Base-by-base conservation (phyloP, 1,140 invertebrate genomes). In the Rhagoletis pomonella region DNA sequence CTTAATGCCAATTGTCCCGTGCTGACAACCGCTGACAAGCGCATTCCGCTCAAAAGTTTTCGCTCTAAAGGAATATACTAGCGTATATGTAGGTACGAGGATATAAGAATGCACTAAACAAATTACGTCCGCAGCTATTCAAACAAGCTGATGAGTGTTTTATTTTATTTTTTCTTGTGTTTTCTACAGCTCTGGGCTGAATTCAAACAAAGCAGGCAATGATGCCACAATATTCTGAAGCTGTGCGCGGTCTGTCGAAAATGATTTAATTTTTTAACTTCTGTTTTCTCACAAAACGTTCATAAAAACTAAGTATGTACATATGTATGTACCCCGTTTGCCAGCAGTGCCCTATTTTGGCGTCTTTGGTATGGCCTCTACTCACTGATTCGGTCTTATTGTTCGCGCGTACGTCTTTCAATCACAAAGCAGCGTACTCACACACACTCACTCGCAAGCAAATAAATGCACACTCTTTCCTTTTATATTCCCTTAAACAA, bases 1-100 rank as follows among this genome's bases (percentile, higher is more conserved):
- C 73, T 81, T 81, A 81, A 81, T 81, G 73, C 73, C 73, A 81
- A 81, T 81, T 81, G 73, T 81, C 50, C 73, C 73, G 50, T 81
- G 73, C 73, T 81, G 73, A 81, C 73, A 81, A 47, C 50, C 73
- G 50, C 73, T 81, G 73, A 81, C 73, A 81, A 58, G 73, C 73
- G 50, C 73, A 81, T 81, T 58, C 73, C 73, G 73, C 47, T 81
- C n/a, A 6, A 29, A 81, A 55, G 73, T 19, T n/a, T n/a, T 55
- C 19, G 17, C 47, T 50, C 10, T 81, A 29, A 55, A 47, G n/a
- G 47, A 3, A 55, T 55, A 17, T n/a, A 17, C 29, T 62, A n/a
- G n/a, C 0, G 10, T 39, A 19, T 29, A 29, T 29, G 29, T 29
- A 29, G 29, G 29, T 29, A 29, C 29, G 29, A 29, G 29, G 29